Evolutionary conservation across 1,140 invertebrate genomes (phyloP).

Genomic region (Brachionus sp.): DNA sequence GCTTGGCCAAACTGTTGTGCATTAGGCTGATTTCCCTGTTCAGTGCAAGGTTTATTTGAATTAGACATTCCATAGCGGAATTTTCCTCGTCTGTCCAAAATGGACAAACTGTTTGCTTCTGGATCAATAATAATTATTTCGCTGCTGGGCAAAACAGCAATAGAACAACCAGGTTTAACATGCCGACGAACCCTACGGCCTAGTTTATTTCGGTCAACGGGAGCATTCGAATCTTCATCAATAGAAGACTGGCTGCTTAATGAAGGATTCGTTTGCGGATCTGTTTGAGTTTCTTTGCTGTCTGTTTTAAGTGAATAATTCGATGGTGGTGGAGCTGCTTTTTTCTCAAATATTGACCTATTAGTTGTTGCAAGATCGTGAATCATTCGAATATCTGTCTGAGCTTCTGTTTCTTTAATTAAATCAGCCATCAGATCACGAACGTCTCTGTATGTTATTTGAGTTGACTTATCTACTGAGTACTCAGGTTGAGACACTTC

Average conservation of each 20-base stretch:
- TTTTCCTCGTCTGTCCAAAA: conserved; percentile 42
- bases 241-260: conserved; percentile 3
- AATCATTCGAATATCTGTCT: conserved; percentile 46
- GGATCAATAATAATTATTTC: conserved; percentile 46
- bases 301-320: conserved; percentile 31
- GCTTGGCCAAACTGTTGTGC: not conserved
- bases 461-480: not conserved
- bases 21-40: not conserved
- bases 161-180: conserved; percentile 34
- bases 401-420: conserved; percentile 27
- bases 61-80: conserved; percentile 38
- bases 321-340: not conserved
- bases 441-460: conserved; percentile 32
- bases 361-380: conserved; percentile 10
- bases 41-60: conserved; percentile 31
- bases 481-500: not conserved
- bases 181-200: conserved; percentile 4
- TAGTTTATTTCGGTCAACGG: conserved; percentile 36
- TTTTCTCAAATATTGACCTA: conserved; percentile 1
- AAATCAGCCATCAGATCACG: not conserved
- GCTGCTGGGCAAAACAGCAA: conserved; percentile 41
- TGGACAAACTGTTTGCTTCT: conserved; percentile 26
- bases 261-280: not conserved
- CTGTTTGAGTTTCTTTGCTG: conserved; percentile 26
- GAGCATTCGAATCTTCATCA: conserved; percentile 13